Evolutionary conservation across 1,140 invertebrate genomes (phyloP).

Genomic region (Chironomus striatipennis): DNA sequence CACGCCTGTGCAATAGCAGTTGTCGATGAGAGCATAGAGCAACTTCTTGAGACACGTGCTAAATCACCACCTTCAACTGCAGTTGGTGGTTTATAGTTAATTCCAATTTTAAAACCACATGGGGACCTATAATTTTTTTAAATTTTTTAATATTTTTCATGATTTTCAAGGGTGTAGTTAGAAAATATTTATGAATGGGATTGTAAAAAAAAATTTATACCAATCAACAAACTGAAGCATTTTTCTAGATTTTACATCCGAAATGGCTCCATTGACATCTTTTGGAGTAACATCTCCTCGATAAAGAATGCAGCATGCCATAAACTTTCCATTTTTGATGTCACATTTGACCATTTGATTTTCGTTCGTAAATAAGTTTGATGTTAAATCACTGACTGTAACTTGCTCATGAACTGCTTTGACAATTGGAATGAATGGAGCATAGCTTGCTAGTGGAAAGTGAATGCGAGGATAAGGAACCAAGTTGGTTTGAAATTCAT

Average conservation of each 20-base stretch:
- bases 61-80: constrained; percentile 59
- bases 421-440: constrained; percentile 51
- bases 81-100: constrained; percentile 53
- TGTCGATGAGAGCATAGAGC: constrained; percentile 63
- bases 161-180: too few relatives aligned
- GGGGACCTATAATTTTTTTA: too few relatives aligned
- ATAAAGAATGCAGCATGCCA: constrained; percentile 65
- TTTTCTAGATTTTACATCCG: constrained; percentile 63
- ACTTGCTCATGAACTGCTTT: constrained; percentile 55
- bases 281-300: constrained; percentile 49
- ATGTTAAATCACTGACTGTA: constrained; percentile 59
- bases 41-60: constrained; percentile 50
- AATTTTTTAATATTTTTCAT: too few relatives aligned
- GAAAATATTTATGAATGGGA: too few relatives aligned
- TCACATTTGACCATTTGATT: constrained; percentile 65
- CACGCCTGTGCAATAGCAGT: constrained; percentile 65
- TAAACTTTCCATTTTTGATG: constrained; percentile 56
- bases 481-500: constrained; percentile 68
- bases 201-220: too few relatives aligned
- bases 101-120: constrained; percentile 53
- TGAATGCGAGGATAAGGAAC: constrained; percentile 63
- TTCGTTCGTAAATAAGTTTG: constrained; percentile 53
- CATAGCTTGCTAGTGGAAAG: constrained; percentile 60
- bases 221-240: constrained; percentile 55
- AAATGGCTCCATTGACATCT: constrained; percentile 63